Evolutionary conservation across 2,888 invertebrate genomes (phyloP), one percentile per base, ranked within the genome.

Genomic region (Nephrotoma flavescens): DNA sequence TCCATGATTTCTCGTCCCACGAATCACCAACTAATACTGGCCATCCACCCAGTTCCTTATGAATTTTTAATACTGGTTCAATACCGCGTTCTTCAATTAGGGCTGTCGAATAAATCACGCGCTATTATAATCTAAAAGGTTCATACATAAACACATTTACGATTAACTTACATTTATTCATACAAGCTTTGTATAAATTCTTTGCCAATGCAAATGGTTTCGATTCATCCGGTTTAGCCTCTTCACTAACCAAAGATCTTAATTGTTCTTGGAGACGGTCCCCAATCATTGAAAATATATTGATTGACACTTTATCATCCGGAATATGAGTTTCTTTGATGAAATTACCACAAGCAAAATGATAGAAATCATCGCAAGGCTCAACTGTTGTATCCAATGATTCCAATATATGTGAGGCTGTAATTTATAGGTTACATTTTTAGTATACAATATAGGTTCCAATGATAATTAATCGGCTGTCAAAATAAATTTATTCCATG

Each of bases 1-100:
- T 93, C 92, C 96, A 98, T 11, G 92, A 91, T 0, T 91, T 91
- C 2, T 93, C 90, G 88, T 95, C 93, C 97, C 97, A 98, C 0
- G 90, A 88, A 44, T 94, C 93, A 0, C 95, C 97, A 88, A 95
- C 95, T 52, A 98, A 92, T n/a, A 96, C 95, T 0, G 99, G 98
- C 98, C 98, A 99, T 3, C 98, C 98, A 0, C 98, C 98, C 41
- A 98, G 93, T n/a, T 94, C 92, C 47, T 93, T 93, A 86, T 98
- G 91, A 90, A 97, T 95, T 0, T 93, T 92, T 87, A 94, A 91
- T 57, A 98, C 93, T 0, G 98, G 97, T 3, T 92, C 91, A 83
- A 96, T 91, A 0, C 97, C 98, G 86, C 95, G 94, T 2, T 94
- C 92, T 90, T 98, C 97, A 89, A 98, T 98, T 31, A 95, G 92